Evolutionary conservation across 1,140 invertebrate genomes (phyloP), one percentile per base, ranked within the genome.

Genomic region (Coboldia fuscipes): DNA sequence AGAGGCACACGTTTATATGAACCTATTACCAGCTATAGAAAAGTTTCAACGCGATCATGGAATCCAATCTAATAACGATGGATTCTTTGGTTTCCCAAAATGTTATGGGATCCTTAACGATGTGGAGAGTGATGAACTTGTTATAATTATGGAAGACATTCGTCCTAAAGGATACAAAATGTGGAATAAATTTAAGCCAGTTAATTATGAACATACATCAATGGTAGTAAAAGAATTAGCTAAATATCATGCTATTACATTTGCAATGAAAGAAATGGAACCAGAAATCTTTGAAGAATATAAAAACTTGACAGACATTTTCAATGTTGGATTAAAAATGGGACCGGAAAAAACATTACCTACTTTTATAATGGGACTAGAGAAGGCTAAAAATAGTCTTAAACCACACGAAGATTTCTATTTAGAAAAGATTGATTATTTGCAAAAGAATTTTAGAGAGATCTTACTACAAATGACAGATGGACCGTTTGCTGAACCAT

Each of bases 401-500:
- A 12, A 35, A 10, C 12, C 15, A n/a, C 23, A 36, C 1, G 30
- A 35, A 1, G 30, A 17, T n/a, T 14, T 0, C 27, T 36, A 3
- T 2, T 30, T 10, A 42, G 40, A 9, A 26, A 49, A 29, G 29
- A 41, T 30, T 27, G 13, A 0, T 45, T 44, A 19, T 48, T 48
- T 20, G 24, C 31, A 3, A 30, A 39, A n/a, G 5, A 40, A 34
- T 6, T 45, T 42, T 36, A 46, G 43, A n/a, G 34, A 45, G 10
- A 17, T 44, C 32, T 37, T 50, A 13, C 17, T 41, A 7, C 32
- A 30, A 2, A 13, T 45, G 17, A 30, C 46, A 8, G 41, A n/a
- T n/a, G 43, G 40, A 5, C 33, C 41, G 3, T 37, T 37, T 14
- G 45, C 41, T 20, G 56, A 58, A 31, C 57, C 58, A 3, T 50